These are phyloP conservation scores for Cyanoliseus patagonus DNA, from an alignment of 2,113 vertebrate species.

Conservation along the genomic window DNA sequence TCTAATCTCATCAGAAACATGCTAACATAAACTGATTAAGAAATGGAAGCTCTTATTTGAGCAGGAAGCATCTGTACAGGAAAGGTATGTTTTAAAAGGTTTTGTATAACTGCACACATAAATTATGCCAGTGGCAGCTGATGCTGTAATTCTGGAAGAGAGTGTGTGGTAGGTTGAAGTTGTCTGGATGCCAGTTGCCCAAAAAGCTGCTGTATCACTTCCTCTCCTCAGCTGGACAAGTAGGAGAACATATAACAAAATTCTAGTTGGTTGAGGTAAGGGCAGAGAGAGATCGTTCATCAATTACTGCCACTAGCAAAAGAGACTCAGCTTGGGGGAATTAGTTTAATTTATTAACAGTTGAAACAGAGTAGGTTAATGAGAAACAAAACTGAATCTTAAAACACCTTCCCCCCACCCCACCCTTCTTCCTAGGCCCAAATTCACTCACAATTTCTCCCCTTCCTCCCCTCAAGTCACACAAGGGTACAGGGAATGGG, in stretches of 20 bases:
- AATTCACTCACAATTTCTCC: neutral
- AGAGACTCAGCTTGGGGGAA: neutral
- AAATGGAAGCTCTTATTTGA: neutral
- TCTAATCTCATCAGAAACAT: neutral
- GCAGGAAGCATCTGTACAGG: neutral
- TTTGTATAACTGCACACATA: neutral
- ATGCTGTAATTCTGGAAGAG: neutral
- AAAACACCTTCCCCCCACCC: fast-evolving
- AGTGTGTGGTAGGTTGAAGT: fast-evolving
- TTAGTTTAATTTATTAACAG: neutral
- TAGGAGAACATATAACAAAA: neutral
- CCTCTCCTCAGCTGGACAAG: fast-evolving
- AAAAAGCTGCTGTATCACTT: neutral
- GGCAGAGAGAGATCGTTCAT: neutral
- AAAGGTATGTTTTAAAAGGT: neutral
- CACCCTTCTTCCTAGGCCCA: neutral
- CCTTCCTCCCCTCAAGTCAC: neutral
- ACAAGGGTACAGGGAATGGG: neutral
- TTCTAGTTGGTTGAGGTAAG: neutral
- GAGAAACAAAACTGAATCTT: neutral
- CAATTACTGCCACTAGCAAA: neutral
- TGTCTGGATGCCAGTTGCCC: neutral
- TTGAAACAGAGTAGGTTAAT: neutral
- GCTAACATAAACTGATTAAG: neutral
- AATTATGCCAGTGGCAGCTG: neutral